Evolutionary conservation across 1,140 invertebrate species (phyloP), one percentile per base, ranked within the genome.

Genomic region (Leptonema lineaticorne): DNA sequence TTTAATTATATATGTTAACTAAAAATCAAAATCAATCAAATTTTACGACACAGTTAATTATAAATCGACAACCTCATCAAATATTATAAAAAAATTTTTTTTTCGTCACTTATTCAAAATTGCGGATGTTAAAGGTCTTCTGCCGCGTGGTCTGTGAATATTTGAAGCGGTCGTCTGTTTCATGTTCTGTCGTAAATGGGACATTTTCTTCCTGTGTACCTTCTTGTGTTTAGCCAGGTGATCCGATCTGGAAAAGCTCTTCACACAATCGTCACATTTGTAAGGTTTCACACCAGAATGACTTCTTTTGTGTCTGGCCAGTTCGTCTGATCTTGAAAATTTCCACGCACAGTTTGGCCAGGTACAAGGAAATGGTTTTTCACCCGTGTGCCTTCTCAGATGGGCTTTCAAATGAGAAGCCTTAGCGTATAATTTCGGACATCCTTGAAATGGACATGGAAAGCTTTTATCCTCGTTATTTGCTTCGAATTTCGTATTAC

Each of bases 401-500:
- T 98, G 96, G 1, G 96, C 95, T 76, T 97, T 96, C 20, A 98
- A 84, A 78, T 98, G 95, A 7, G 94, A 96, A 16, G 92, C 90
- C 79, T 98, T 98, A 62, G 94, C 93, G 74, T 98, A 98, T 0
- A 91, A 79, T 79, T 92, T 89, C 2, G 84, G 81, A 73, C 87
- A 89, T 57, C 82, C 83, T 18, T 78, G 76, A 33, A 85, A 85
- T 2, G 85, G 85, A 78, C 87, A 89, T 2, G 83, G 78, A 74
- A 85, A 88, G 2, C 81, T 78, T 59, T 81, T 78, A 16, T 84
- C 75, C 22, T 79, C 74, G 22, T 20, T 46, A 1, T 16, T 20
- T 5, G 37, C 37, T 26, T 53, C n/a, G 11, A 14, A 53, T 5
- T 24, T 53, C 27, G n/a, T 20, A 20, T 48, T 2, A 11, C 11